These are phyloP conservation scores for Meandrina meandrites DNA, from an alignment of 92 coral and sea anemone genomes.

Conservation along the genomic window DNA sequence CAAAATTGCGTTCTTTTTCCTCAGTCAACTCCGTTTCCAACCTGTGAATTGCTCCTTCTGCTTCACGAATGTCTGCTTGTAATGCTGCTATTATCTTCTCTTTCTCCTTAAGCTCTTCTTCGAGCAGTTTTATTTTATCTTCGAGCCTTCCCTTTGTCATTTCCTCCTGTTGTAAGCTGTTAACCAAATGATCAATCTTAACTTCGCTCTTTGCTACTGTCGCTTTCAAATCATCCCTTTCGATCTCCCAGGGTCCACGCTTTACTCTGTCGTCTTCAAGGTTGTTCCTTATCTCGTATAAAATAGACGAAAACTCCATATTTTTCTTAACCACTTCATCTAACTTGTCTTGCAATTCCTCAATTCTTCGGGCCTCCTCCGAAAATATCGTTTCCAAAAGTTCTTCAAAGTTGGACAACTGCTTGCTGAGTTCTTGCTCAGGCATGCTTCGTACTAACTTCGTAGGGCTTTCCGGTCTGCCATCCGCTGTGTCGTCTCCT, in stretches of 20 bases:
- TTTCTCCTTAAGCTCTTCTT: conserved; percentile 52
- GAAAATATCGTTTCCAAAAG: conserved; percentile 66
- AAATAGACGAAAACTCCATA: conserved; percentile 52
- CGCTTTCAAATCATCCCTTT: conserved; percentile 34
- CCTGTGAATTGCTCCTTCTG: conserved; percentile 29
- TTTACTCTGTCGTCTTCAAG: conserved; percentile 40
- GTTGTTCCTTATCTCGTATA: conserved; percentile 53
- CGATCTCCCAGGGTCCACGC: conserved; percentile 38
- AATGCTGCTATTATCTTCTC: conserved; percentile 48
- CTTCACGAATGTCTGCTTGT: conserved; percentile 40
- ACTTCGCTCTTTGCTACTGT: conserved; percentile 37
- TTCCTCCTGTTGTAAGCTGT: conserved; percentile 26
- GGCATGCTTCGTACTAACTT: conserved; percentile 48
- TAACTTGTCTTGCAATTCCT: conserved; percentile 62
- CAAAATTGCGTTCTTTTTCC: conserved; percentile 50
- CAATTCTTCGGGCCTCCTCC: conserved; percentile 77
- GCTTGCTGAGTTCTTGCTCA: conserved; percentile 63
- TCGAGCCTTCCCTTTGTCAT: conserved; percentile 46
- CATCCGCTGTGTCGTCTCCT: conserved; percentile 24
- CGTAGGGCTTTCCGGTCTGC: conserved; percentile 41
- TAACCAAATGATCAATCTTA: conserved; percentile 34
- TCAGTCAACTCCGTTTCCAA: conserved; percentile 50
- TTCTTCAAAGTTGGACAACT: conserved; percentile 67
- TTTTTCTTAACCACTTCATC: conserved; percentile 68
- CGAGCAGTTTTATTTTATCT: conserved; percentile 42